Evolutionary conservation across 1,140 invertebrate genomes (phyloP).

Genomic region (Neoseiulus cucumeris): DNA sequence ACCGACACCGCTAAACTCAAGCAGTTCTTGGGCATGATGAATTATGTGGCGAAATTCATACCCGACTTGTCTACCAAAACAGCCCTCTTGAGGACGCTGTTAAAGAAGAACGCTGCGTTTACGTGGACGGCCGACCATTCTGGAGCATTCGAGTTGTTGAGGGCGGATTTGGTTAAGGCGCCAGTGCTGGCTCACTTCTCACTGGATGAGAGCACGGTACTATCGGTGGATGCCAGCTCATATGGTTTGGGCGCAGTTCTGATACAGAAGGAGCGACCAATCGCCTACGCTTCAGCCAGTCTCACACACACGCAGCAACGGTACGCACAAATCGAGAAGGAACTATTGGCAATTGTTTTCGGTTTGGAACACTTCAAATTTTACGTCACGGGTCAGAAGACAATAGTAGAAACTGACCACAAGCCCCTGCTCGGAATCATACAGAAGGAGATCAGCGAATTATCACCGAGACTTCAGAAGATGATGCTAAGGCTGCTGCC

Average conservation of each 20-base stretch:
- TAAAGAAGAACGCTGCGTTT: too few species aligned
- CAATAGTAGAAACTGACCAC: conserved; percentile 24
- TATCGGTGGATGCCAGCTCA: too few species aligned
- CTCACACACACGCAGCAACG: too few species aligned
- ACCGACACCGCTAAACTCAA: too few species aligned
- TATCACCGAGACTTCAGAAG: conserved; percentile 27
- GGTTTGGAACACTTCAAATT: conserved; percentile 26
- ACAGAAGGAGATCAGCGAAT: conserved; percentile 25
- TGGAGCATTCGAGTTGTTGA: too few species aligned
- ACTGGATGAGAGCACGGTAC: too few species aligned
- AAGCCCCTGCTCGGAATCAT: conserved; percentile 25
- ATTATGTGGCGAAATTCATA: conserved; percentile 26
- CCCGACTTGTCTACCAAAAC: conserved; percentile 24
- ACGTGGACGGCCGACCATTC: too few species aligned
- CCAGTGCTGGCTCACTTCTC: too few species aligned
- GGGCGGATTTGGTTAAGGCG: too few species aligned
- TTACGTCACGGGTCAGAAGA: conserved; percentile 25
- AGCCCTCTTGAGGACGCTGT: conserved; percentile 18
- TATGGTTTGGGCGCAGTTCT: too few species aligned
- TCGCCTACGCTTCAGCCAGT: too few species aligned
- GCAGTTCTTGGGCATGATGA: conserved; percentile 25
- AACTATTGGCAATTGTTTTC: conserved; percentile 26
- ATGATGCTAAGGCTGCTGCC: conserved; percentile 27
- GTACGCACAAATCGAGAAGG: conserved; percentile 30
- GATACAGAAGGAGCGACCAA: too few species aligned